Base-by-base conservation (phyloP, 2,888 invertebrate species). In the Theristus sp. region DNA sequence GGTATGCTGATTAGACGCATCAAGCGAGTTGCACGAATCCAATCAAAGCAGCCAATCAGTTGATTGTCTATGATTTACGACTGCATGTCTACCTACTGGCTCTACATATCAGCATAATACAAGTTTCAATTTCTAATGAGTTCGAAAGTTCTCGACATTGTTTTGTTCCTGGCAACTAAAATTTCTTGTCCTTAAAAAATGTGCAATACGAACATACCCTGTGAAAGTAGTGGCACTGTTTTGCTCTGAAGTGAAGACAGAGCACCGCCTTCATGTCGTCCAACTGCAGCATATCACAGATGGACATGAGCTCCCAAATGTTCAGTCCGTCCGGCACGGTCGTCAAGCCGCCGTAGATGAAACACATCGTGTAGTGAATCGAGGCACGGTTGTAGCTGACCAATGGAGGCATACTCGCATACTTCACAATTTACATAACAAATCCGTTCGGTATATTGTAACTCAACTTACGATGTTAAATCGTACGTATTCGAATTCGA, bases 161-260 rank as follows among this genome's bases (percentile, higher is more conserved):
- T n/a, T n/a, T n/a, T n/a, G n/a, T n/a, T n/a, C n/a, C n/a, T n/a
- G n/a, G n/a, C n/a, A n/a, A n/a, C n/a, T n/a, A n/a, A n/a, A n/a
- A n/a, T n/a, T n/a, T n/a, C n/a, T n/a, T n/a, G n/a, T n/a, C n/a
- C n/a, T n/a, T 55, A 63, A 56, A 27, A 27, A 62, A 57, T 57
- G 24, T 10, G 29, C 25, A 60, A 10, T n/a, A 66, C 66, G 72
- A 52, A 13, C 55, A 10, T 75, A 85, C 85, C 80, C 86, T 85
- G 73, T 94, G 93, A 74, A 94, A 93, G 74, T 88, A 84, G 75
- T 94, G 93, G 73, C 91, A 93, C 75, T 87, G 88, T 75, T 87
- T 86, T 26, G 83, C 83, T 75, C 87, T 87, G 38, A 93, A 78
- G 0, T 87, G 86, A 69, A 87, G 85, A 71, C 85, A 84, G 1